phyloP scores from a whole-genome alignment of 2,888 invertebrate species.

The Copidosoma aretas region DNA sequence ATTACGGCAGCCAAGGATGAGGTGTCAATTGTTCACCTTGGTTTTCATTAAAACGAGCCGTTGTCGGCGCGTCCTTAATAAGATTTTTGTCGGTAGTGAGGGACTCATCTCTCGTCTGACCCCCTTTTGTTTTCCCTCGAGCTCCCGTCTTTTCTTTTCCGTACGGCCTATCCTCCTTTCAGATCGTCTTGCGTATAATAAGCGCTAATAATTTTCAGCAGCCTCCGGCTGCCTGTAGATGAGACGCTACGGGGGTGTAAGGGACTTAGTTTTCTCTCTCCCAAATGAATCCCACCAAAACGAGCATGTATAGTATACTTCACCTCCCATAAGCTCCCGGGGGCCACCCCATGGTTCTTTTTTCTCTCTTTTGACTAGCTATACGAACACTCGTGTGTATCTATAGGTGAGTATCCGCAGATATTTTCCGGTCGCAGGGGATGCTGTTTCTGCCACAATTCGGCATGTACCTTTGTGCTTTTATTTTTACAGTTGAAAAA shows the following conservation, averaged over 20 bases:
- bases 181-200: slow-evolving; percentile 42
- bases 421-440: neutral
- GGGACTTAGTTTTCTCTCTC: neutral
- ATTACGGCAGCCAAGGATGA: no score
- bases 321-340: neutral
- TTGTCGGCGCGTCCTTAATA: slow-evolving; percentile 46
- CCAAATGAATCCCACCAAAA: neutral
- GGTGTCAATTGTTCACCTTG: no score
- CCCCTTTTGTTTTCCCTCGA: slow-evolving; percentile 7
- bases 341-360: neutral
- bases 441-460: slow-evolving; percentile 1
- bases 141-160: neutral
- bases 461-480: slow-evolving; percentile 11
- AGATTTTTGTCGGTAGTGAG: slow-evolving; percentile 36
- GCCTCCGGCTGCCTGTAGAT: slow-evolving; percentile 4
- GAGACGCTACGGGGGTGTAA: slow-evolving; percentile 31
- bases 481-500: slow-evolving; percentile 26
- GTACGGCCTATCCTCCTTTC: neutral
- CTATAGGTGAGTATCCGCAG: neutral
- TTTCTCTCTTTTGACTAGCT: neutral
- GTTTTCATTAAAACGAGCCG: slow-evolving; percentile 43
- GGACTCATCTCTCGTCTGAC: slow-evolving; percentile 31
- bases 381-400: neutral
- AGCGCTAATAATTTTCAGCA: slow-evolving; percentile 51
- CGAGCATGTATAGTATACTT: neutral